Evolutionary conservation across 2,888 invertebrate species (phyloP).

Genomic region (Tiliacea aurago): DNA sequence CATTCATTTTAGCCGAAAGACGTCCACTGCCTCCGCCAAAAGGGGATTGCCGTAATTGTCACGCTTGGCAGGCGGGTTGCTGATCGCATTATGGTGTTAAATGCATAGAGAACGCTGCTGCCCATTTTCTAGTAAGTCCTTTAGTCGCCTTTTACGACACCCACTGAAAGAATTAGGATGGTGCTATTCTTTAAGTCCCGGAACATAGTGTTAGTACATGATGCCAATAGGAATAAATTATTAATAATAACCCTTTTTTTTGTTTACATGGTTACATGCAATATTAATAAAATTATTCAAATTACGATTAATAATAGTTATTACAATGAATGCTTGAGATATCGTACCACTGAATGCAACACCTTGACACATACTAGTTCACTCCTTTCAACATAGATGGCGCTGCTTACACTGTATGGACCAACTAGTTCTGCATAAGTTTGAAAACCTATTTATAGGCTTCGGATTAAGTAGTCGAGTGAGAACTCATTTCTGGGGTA

Average conservation of each 20-base stretch:
- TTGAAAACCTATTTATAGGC: slow-evolving; percentile 21
- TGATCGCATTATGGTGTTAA: too few species aligned
- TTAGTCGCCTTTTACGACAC: too few species aligned
- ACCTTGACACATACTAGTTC: slow-evolving; percentile 1
- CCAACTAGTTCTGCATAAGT: background rate
- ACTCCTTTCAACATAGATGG: slow-evolving; percentile 39
- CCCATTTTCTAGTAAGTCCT: too few species aligned
- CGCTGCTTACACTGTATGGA: slow-evolving; percentile 12
- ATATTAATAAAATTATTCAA: background rate
- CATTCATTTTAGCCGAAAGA: too few species aligned
- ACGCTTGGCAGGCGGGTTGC: too few species aligned
- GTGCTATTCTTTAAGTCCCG: too few species aligned
- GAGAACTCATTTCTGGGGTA: slow-evolving; percentile 5
- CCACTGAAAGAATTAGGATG: too few species aligned
- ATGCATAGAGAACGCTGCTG: too few species aligned
- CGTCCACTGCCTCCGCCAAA: too few species aligned
- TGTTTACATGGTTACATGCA: background rate
- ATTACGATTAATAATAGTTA: background rate
- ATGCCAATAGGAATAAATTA: too few species aligned
- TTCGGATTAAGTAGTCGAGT: slow-evolving; percentile 17
- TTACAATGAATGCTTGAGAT: background rate
- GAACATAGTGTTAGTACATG: background rate
- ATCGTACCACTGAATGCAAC: background rate
- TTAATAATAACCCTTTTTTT: too few species aligned
- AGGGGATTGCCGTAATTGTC: too few species aligned